Evolutionary conservation across 2,888 invertebrate genomes (phyloP), one percentile per base, ranked within the genome.

Genomic region (Patella ulyssiponensis): DNA sequence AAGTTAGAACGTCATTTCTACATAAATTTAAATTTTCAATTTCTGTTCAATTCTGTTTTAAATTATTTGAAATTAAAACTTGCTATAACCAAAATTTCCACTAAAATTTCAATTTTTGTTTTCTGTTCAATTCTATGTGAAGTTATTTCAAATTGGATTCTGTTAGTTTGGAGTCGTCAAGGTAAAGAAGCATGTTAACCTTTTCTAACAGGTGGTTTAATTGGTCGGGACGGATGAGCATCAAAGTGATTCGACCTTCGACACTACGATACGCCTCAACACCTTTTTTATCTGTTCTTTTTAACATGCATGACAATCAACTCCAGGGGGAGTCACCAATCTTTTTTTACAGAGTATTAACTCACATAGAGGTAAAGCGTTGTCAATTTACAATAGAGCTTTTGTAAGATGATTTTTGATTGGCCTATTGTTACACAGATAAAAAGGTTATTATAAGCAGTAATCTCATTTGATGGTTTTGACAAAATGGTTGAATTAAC

Each of bases 351-450:
- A 23, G 7, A 11, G 64, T 64, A 64, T 64, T 23, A 64, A 64
- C 64, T 64, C 64, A 64, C 20, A 23, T 23, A 3, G 14, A 3
- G 64, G 64, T 23, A 64, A 64, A 64, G 20, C 23, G 64, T 64
- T 64, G 64, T 64, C 14, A 23, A 23, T 20, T 23, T 64, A 23
- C 20, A 64, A 20, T 12, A 64, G 64, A 64, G 20, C 64, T 64
- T 64, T 64, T 64, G 64, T 64, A 64, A 64, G 20, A 20, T 23
- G 64, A 64, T 20, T 64, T 64, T 64, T 64, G 64, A 64, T 64
- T 64, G 23, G 64, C 23, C 64, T 14, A 64, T 64, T 64, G 64
- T 64, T 64, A 20, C 23, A 20, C 64, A 64, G 44, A 64, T 64
- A 64, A 64, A 64, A 23, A 23, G 23, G 64, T 64, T 64, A 64